These are phyloP conservation scores for Rostratula benghalensis DNA, from an alignment of 2,113 vertebrate genomes.

Conservation along the genomic window DNA sequence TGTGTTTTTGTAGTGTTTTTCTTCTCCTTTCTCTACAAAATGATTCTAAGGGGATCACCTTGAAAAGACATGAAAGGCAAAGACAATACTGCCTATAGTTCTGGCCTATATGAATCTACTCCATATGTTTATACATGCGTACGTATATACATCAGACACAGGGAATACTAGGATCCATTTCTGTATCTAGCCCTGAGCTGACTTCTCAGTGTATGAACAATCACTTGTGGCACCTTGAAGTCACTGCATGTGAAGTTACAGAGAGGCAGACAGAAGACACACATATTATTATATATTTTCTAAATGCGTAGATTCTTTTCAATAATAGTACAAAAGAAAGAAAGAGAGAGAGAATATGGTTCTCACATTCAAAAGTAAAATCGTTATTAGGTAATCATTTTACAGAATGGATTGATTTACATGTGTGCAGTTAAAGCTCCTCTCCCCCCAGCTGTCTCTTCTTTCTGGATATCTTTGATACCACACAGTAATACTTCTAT, in stretches of 20 bases:
- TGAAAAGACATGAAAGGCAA: not conserved
- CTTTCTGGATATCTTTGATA: not conserved
- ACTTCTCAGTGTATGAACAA: not conserved
- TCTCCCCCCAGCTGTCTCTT: not conserved
- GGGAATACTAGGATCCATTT: not conserved
- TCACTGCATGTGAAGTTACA: not conserved
- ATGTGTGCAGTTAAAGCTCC: not conserved
- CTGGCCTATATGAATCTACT: not conserved
- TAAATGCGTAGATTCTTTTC: not conserved
- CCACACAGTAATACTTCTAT: not conserved
- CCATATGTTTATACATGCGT: rapidly evolving
- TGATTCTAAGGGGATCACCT: not conserved
- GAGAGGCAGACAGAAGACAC: not conserved
- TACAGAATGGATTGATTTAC: not conserved
- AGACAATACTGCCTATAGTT: not conserved
- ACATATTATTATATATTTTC: not conserved
- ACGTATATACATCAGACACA: not conserved
- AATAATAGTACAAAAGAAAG: not conserved
- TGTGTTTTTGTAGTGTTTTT: not conserved
- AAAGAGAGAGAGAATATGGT: not conserved
- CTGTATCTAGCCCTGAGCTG: not conserved
- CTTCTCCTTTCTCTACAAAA: not conserved
- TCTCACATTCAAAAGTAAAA: not conserved
- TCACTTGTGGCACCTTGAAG: not conserved
- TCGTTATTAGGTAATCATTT: not conserved